Evolutionary conservation across 2,797 vertebrate species (phyloP).

Genomic region (Harpagifer antarcticus): DNA sequence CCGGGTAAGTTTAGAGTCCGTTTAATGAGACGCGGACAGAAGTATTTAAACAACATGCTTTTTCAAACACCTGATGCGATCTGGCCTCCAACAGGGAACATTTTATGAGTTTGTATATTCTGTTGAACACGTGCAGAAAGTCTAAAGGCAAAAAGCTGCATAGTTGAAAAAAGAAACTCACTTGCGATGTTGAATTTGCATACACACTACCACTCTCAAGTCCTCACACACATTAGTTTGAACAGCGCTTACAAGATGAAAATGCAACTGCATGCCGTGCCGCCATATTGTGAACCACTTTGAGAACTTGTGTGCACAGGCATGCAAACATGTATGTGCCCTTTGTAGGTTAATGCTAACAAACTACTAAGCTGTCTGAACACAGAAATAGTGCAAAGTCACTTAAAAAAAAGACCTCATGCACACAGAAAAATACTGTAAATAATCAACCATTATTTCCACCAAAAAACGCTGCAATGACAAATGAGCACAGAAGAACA

Average conservation of each 20-base stretch:
- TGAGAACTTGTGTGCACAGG: neutral
- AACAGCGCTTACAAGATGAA: neutral
- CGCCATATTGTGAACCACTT: neutral
- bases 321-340: slow-evolving; percentile 42
- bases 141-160: neutral
- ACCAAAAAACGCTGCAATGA: slow-evolving; percentile 7
- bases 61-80: slow-evolving; percentile 27
- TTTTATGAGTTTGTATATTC: slow-evolving; percentile 12
- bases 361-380: neutral
- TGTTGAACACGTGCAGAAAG: neutral
- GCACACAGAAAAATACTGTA: neutral
- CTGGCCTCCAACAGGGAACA: slow-evolving; percentile 2
- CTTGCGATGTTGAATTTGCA: slow-evolving; percentile 4
- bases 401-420: neutral
- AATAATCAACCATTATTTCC: neutral
- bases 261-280: slow-evolving; percentile 48
- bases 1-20: slow-evolving; percentile 14
- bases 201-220: neutral
- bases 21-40: slow-evolving; percentile 38
- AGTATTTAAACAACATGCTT: slow-evolving; percentile 50
- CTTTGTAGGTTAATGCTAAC: slow-evolving; percentile 17
- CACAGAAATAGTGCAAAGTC: slow-evolving; percentile 8
- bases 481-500: slow-evolving; percentile 2
- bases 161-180: slow-evolving; percentile 14
- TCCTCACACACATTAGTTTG: neutral